phyloP scores from a whole-genome alignment of 2,888 invertebrate genomes.

The Biston betularia region DNA sequence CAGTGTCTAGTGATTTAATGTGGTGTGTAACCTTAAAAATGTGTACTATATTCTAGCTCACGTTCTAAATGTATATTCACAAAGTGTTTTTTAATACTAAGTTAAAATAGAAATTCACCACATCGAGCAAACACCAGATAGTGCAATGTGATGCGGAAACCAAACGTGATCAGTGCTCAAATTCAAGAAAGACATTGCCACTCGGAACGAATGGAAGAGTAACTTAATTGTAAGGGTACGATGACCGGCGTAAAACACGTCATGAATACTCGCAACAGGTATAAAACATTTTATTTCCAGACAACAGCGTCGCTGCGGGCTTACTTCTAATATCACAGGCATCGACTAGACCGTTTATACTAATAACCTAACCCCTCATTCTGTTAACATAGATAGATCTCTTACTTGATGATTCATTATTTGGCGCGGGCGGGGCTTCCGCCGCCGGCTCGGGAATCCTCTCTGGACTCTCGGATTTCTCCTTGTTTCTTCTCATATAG shows the following conservation, averaged over 20 bases:
- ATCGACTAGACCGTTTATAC: slow-evolving; percentile 36
- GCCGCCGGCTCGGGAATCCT: slow-evolving; percentile 44
- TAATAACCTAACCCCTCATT: slow-evolving; percentile 29
- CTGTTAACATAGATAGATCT: slow-evolving; percentile 63
- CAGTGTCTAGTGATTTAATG: not conserved
- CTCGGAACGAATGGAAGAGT: slow-evolving; percentile 4
- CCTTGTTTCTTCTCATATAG: slow-evolving; percentile 88
- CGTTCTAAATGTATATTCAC: not conserved
- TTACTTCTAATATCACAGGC: slow-evolving; percentile 73
- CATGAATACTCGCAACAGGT: slow-evolving; percentile 79
- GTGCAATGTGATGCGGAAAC: slow-evolving; percentile 30
- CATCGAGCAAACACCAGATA: slow-evolving; percentile 14
- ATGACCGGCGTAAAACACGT: slow-evolving; percentile 63
- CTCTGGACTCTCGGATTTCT: slow-evolving; percentile 87
- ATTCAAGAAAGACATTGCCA: slow-evolving; percentile 7
- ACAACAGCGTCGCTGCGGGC: slow-evolving; percentile 59
- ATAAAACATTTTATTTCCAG: slow-evolving; percentile 80
- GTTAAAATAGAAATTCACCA: not conserved
- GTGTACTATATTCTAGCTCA: not conserved
- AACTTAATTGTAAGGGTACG: slow-evolving; percentile 68
- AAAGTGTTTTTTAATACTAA: slow-evolving; percentile 2
- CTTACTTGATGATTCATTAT: slow-evolving; percentile 81
- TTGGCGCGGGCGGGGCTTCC: slow-evolving; percentile 46
- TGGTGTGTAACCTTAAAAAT: not conserved
- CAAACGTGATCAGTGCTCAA: slow-evolving; percentile 34